Percentiles rank a stretch among this genome's conserved stretches.
phyloP scores from a whole-genome alignment of 2,888 invertebrate genomes.

The Cephus pulcher region DNA sequence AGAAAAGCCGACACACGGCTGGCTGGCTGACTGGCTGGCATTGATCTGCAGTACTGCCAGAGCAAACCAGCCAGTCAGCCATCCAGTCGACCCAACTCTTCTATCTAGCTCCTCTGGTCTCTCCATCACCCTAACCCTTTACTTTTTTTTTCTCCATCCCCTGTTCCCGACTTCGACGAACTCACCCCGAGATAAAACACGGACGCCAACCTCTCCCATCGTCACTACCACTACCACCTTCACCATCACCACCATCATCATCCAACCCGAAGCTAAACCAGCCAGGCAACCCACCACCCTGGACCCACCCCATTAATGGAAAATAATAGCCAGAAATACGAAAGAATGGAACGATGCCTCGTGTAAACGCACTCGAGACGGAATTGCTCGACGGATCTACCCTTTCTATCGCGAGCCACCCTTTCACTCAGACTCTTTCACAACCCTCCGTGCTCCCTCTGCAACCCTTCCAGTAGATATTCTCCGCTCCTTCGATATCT shows the following conservation, averaged over 20 bases:
- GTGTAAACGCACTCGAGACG: constrained; percentile 37
- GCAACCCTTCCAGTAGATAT: neutral
- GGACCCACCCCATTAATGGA: constrained; percentile 23
- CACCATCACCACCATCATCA: neutral
- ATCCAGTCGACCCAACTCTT: constrained; percentile 30
- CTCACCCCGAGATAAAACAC: constrained; percentile 13
- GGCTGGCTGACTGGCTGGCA: constrained; percentile 38
- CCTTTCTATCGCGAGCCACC: constrained; percentile 20
- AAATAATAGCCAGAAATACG: constrained; percentile 41
- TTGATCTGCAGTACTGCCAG: constrained; percentile 38
- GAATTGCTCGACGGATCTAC: constrained; percentile 42
- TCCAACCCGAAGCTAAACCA: neutral
- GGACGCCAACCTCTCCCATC: neutral
- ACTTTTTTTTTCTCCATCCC: constrained; percentile 11
- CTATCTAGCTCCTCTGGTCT: constrained; percentile 15
- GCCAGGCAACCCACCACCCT: too few species aligned
- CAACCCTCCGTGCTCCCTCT: neutral
- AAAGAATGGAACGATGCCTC: neutral
- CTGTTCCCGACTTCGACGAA: constrained; percentile 13
- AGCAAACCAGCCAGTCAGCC: constrained; percentile 18
- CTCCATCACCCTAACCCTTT: constrained; percentile 17
- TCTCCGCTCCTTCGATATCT: neutral
- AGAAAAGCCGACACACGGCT: constrained; percentile 49
- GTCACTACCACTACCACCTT: neutral
- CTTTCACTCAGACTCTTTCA: neutral